Percentiles rank a stretch among this genome's conserved stretches.
These are phyloP conservation scores for Trididemnum miniatum DNA, from an alignment of 23 tunicate genomes.

Conservation along the genomic window DNA sequence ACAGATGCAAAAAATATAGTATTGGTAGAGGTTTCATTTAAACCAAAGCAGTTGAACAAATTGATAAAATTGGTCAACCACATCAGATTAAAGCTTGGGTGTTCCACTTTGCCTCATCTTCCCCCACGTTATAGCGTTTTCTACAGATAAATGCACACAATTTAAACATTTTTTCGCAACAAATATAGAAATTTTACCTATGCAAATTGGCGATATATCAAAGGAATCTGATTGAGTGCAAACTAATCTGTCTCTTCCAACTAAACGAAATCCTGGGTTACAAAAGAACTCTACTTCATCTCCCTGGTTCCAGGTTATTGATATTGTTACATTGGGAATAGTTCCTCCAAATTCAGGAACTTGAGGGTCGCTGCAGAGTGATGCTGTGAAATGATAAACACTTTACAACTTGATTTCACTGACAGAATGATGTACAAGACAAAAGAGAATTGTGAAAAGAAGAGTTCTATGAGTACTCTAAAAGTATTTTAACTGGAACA, in stretches of 20 bases:
- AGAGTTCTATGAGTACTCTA: too few relatives aligned
- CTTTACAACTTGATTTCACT: too few relatives aligned
- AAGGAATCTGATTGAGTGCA: background rate
- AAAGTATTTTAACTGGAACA: too few relatives aligned
- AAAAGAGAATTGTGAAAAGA: too few relatives aligned
- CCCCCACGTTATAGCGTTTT: too few relatives aligned
- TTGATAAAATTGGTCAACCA: background rate
- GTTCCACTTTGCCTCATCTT: background rate
- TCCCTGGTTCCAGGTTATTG: slow-evolving; percentile 10
- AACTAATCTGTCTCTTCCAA: background rate
- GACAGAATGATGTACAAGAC: too few relatives aligned
- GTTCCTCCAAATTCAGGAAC: slow-evolving; percentile 7
- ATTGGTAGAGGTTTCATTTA: background rate
- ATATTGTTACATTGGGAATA: background rate
- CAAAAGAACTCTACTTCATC: slow-evolving; percentile 8
- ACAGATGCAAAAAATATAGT: background rate
- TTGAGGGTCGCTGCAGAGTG: slow-evolving; percentile 2
- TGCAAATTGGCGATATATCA: background rate
- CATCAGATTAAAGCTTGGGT: background rate
- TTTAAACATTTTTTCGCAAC: too few relatives aligned
- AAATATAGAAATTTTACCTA: too few relatives aligned
- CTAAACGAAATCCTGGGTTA: slow-evolving; percentile 8
- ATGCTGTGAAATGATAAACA: background rate
- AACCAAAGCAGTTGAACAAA: background rate
- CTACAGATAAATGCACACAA: too few relatives aligned